Base-by-base conservation (phyloP, 2,113 vertebrate species). In the Tetrax tetrax region DNA sequence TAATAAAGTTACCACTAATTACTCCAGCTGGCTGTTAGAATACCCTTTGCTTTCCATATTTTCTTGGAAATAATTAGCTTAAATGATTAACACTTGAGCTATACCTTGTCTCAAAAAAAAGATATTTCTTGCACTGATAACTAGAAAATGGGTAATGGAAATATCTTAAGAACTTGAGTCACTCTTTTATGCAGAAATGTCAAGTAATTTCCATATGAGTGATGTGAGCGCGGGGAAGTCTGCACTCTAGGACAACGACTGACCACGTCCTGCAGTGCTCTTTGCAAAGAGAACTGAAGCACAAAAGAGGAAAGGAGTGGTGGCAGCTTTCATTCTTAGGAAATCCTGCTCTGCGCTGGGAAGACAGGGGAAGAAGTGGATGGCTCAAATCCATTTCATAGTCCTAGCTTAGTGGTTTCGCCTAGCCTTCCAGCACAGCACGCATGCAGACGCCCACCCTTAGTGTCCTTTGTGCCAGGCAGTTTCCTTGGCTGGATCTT, bases 361-460 rank as follows among this genome's bases (percentile, higher is more conserved):
- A 79, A 28, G 17, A 23, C 7, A 4, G 24, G 20, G 48, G 7
- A 29, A 18, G 4, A 1, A 25, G 33, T 0, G 33, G 37, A 15
- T 4, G 59, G 28, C n/a, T 14, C n/a, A 33, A 51, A 76, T 2
- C 43, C 27, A 0, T 18, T 27, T 11, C 3, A 12, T 6, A 12
- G 27, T 0, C 12, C 0, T 4, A 7, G 1, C 19, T 20, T 10
- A 1, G 2, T 9, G 23, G 0, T 10, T 24, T 24, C 38, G 12
- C 31, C 41, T 56, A 9, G 78, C 4, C 25, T 54, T 41, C 25
- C 35, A 47, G 66, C 28, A 4, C 22, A 4, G 5, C 2, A 3
- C 3, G 0, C 12, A 1, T 0, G 6, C 51, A 18, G 74, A 19
- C 17, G 1, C 10, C 11, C 3, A 9, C n/a, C 13, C 12, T 29